Evolutionary conservation across 2,888 invertebrate genomes (phyloP).

Genomic region (Didymodactylos carnosus): DNA sequence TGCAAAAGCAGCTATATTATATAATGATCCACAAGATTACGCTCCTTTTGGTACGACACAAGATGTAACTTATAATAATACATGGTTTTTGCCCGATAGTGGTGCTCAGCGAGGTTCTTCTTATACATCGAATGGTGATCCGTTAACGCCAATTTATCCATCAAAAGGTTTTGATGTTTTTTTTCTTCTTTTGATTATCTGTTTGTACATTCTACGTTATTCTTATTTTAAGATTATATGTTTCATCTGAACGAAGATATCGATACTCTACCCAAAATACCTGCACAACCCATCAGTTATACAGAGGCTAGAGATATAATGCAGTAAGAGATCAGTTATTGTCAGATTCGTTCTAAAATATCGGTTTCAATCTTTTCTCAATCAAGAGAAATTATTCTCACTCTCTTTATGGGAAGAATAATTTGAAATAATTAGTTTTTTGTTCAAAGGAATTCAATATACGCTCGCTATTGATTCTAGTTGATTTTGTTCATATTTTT

Average conservation of each 20-base stretch:
- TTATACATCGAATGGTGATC: conserved; percentile 34
- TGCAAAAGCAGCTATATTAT: conserved; percentile 34
- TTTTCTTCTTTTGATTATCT: not conserved
- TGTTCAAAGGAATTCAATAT: too few species aligned
- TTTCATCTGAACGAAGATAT: not conserved
- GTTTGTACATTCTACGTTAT: not conserved
- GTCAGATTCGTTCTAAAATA: too few species aligned
- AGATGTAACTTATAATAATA: conserved; percentile 25
- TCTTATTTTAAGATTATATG: not conserved
- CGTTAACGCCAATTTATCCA: conserved; percentile 38
- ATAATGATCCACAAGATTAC: conserved; percentile 33
- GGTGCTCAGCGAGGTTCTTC: conserved; percentile 38
- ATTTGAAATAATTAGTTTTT: too few species aligned
- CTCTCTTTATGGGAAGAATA: too few species aligned
- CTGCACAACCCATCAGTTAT: conserved; percentile 19
- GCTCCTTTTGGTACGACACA: conserved; percentile 21
- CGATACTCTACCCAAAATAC: conserved; percentile 17
- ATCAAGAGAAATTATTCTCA: too few species aligned
- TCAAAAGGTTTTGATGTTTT: conserved; percentile 21
- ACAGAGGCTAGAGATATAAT: conserved; percentile 19
- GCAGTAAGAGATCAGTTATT: conserved; percentile 15
- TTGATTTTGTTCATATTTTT: not conserved
- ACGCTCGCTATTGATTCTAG: too few species aligned
- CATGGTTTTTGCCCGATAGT: conserved; percentile 36
- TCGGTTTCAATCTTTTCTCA: too few species aligned